Evolutionary conservation across 2,888 invertebrate genomes (phyloP), one percentile per base, ranked within the genome.

Genomic region (Latheticus oryzae): DNA sequence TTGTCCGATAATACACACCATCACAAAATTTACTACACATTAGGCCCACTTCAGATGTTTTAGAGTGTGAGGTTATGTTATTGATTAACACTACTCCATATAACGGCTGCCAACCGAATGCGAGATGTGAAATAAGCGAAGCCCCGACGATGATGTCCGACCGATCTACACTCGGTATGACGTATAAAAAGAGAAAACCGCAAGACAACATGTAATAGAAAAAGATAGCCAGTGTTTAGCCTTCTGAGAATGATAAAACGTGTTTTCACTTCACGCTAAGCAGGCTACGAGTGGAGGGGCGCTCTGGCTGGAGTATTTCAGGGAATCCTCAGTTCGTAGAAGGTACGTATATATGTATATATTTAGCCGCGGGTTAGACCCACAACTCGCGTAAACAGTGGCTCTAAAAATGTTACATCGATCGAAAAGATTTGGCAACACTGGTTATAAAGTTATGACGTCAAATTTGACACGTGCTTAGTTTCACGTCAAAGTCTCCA

Each of bases 221-320:
- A 26, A 21, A 35, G 42, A 58, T 13, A 17, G 13, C 19, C 33
- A 12, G 7, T 24, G 30, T 9, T 13, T 40, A 23, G 32, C 58
- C 64, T 76, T 76, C 76, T 73, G 63, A 67, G 77, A 77, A 77
- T 67, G 66, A 67, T 69, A 72, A 71, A 76, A 77, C 77, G 73
- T 74, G 76, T 76, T 76, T 76, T 75, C 75, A 69, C 73, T 76
- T 76, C 76, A 71, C 73, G 73, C 68, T 73, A 75, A 76, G 61
- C 62, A 57, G 64, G 63, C 61, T 60, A 48, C 15, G 19, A 17
- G 38, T 43, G 55, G 56, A 15, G 28, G 55, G 56, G 55, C 55
- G 61, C 62, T 48, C 42, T 42, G 51, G 56, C 45, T 57, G 43
- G 64, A 66, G 73, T 73, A 73, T 73, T 76, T 76, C 76, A 73